Evolutionary conservation across 2,113 vertebrate genomes (phyloP), one percentile per base, ranked within the genome.

Genomic region (Brienomyrus brachyistius): DNA sequence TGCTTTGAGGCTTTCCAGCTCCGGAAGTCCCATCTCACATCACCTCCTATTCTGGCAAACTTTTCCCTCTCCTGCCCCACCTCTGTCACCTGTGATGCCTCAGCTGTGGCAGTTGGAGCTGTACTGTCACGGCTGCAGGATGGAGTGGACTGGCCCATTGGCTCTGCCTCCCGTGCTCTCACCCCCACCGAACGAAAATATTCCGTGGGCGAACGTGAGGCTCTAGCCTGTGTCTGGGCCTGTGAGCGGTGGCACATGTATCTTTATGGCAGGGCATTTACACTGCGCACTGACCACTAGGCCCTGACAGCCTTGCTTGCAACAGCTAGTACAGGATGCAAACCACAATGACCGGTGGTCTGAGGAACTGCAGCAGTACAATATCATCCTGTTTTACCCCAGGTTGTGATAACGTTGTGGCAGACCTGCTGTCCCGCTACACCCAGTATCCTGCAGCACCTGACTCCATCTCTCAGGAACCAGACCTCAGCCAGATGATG

Each of bases 401-500:
- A 48, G 82, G 82, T 23, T 1, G 2, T 47, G 82, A 48, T 4
- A 84, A 84, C 23, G 17, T 84, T 3, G 45, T 48, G 43, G 40
- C 21, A 10, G 17, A 48, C 15, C 45, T 84, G 17, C 40, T 84
- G 40, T 84, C 43, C 82, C 17, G 13, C 35, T 82, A 11, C 17
- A 35, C 27, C 17, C 77, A 6, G 27, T 1, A 3, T 15, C 35
- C 2, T 43, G 35, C 15, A 4, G 35, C 17, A 9, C 35, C 15
- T 35, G 27, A 35, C 77, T 19, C 52, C 5, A 4, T 54, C 52
- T 21, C 15, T 19, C 45, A 23, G 40, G 45, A 90, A 47, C 31
- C 86, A 80, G 90, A 88, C 1, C 23, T 91, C 47, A 54, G 88
- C 11, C 86, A 90, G 74, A 88, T 86, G 59, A 56, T 90, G 1